Conservation (phyloP, 1,140 invertebrate species). For the Mactra quadrangularis region DNA sequence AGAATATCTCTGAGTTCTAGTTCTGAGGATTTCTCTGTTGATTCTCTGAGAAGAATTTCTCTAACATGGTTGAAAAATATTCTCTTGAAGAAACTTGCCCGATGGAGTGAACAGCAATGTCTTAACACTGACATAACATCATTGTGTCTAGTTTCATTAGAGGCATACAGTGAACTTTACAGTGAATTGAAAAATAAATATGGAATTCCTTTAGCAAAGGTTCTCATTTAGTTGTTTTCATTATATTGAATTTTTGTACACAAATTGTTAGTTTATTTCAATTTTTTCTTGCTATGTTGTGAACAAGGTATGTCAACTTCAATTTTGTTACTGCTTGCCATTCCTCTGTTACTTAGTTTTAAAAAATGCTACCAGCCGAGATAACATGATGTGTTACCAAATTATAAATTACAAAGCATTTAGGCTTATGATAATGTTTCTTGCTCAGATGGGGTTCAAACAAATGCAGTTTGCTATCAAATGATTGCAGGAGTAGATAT, state of each 20-base stretch:
- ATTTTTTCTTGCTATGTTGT: background rate
- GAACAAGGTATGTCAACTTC: too few species aligned
- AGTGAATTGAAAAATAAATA: slow-evolving; percentile 92
- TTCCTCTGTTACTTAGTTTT: too few species aligned
- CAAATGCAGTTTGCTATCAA: too few species aligned
- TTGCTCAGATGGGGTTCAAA: too few species aligned
- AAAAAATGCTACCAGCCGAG: too few species aligned
- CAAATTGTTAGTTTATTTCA: background rate
- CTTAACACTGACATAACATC: slow-evolving; percentile 84
- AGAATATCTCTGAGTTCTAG: slow-evolving; percentile 32
- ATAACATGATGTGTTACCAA: too few species aligned
- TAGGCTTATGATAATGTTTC: too few species aligned
- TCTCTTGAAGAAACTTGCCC: slow-evolving; percentile 87
- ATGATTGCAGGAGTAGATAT: too few species aligned
- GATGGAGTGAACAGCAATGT: slow-evolving; percentile 86
- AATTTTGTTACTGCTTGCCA: too few species aligned
- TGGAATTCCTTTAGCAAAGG: slow-evolving; percentile 89
- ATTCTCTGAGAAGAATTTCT: slow-evolving; percentile 56
- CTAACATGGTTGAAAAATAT: slow-evolving; percentile 80
- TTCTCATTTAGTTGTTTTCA: slow-evolving; percentile 76
- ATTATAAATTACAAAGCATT: too few species aligned
- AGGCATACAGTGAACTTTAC: slow-evolving; percentile 90
- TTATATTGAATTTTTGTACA: too few species aligned
- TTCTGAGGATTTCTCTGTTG: slow-evolving; percentile 10
- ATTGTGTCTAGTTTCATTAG: slow-evolving; percentile 88